Evolutionary conservation across 2,797 vertebrate species (phyloP).

Genomic region (Saguinus oedipus): DNA sequence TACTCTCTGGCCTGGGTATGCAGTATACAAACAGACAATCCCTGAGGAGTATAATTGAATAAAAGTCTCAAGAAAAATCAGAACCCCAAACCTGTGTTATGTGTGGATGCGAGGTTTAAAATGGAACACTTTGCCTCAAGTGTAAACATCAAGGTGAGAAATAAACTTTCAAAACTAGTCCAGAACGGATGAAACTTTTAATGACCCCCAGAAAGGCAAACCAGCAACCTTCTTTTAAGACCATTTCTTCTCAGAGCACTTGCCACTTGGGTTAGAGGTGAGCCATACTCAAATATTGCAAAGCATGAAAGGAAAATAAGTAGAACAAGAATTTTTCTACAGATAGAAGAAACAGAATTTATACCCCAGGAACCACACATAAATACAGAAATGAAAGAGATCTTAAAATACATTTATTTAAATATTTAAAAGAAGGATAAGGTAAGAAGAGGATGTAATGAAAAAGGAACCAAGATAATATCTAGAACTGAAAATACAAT

Average conservation of each 20-base stretch:
- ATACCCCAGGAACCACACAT: neutral
- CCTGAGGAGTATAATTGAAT: neutral
- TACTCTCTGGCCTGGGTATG: neutral
- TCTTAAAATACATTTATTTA: constrained; percentile 32
- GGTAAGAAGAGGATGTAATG: neutral
- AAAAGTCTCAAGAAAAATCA: neutral
- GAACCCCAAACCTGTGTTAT: neutral
- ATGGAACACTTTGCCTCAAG: neutral
- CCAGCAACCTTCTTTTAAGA: neutral
- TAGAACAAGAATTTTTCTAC: neutral
- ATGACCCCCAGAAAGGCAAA: neutral
- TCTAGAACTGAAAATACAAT: neutral
- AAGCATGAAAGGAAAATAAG: neutral
- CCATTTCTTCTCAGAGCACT: neutral
- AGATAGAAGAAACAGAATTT: neutral
- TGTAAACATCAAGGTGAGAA: constrained; percentile 5
- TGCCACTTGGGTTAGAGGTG: neutral
- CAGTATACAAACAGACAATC: neutral
- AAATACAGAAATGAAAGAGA: neutral
- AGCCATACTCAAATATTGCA: neutral
- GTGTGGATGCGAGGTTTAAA: neutral
- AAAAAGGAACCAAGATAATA: neutral
- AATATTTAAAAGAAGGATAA: neutral
- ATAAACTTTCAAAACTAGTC: constrained; percentile 7
- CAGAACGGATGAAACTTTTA: neutral